Evolutionary conservation across 2,888 invertebrate species (phyloP).

Genomic region (Iselma pallidipennis): DNA sequence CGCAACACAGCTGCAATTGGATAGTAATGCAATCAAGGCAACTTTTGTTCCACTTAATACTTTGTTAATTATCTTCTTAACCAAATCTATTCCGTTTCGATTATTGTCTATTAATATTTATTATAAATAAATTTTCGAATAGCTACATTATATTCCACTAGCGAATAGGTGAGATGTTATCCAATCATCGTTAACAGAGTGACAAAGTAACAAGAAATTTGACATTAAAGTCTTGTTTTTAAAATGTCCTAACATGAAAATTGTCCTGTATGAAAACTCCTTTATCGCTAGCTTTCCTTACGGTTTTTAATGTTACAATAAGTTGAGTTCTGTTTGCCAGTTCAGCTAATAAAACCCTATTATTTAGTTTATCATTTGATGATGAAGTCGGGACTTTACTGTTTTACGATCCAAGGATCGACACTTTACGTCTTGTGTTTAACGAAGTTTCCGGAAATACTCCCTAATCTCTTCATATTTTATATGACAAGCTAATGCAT

Average conservation of each 20-base stretch:
- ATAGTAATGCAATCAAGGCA: conserved; percentile 15
- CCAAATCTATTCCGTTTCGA: conserved; percentile 4
- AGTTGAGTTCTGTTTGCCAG: too few species aligned
- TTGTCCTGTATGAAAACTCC: too few species aligned
- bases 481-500: conserved; percentile 17
- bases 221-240: too few species aligned
- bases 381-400: neutral
- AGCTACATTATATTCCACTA: too few species aligned
- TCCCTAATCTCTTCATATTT: conserved; percentile 14
- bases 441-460: conserved; percentile 4
- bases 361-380: conserved; percentile 9
- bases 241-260: too few species aligned
- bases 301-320: too few species aligned
- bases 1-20: conserved; percentile 19
- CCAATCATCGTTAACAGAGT: neutral
- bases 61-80: conserved; percentile 6
- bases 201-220: too few species aligned
- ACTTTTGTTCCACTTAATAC: conserved; percentile 19
- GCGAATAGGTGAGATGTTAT: too few species aligned
- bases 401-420: conserved; percentile 8
- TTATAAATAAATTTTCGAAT: neutral
- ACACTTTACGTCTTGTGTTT: neutral
- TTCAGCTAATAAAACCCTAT: conserved; percentile 1
- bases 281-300: too few species aligned
- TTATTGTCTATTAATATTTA: conserved; percentile 4